A percentile compares a stretch with the other conserved stretches of the same genome.
Conservation (phyloP, 2,113 vertebrate species). For the Proteles cristata region DNA sequence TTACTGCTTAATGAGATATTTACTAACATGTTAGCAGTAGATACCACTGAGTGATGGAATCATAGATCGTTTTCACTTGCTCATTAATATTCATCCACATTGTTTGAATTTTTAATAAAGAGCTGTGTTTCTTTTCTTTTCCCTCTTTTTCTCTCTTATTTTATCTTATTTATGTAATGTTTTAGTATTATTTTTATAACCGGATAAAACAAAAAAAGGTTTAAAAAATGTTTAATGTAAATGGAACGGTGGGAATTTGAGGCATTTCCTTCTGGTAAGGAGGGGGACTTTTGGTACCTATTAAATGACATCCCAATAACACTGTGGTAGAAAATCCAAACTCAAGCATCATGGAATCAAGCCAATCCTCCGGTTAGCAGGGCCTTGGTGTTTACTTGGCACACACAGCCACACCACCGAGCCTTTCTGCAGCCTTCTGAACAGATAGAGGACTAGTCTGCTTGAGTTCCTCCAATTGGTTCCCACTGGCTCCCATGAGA, state of each 20-base stretch:
- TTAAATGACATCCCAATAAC: neutral
- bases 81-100: neutral
- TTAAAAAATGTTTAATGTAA: neutral
- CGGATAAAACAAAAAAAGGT: neutral
- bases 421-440: neutral
- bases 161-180: neutral
- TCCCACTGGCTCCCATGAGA: neutral
- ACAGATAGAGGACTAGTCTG: neutral
- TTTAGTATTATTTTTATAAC: neutral
- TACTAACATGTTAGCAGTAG: neutral
- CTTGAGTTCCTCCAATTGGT: neutral
- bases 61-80: neutral
- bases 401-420: rapidly evolving
- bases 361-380: neutral
- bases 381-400: neutral
- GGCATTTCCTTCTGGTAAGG: conserved; percentile 9
- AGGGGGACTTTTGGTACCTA: neutral
- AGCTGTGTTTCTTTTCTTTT: neutral
- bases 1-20: neutral
- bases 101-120: neutral
- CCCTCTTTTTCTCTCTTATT: neutral
- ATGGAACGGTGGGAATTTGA: conserved; percentile 8
- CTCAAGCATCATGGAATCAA: neutral
- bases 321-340: neutral
- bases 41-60: neutral